phyloP scores from a whole-genome alignment of 2,888 invertebrate genomes.

The Cyrtodaria siliqua region DNA sequence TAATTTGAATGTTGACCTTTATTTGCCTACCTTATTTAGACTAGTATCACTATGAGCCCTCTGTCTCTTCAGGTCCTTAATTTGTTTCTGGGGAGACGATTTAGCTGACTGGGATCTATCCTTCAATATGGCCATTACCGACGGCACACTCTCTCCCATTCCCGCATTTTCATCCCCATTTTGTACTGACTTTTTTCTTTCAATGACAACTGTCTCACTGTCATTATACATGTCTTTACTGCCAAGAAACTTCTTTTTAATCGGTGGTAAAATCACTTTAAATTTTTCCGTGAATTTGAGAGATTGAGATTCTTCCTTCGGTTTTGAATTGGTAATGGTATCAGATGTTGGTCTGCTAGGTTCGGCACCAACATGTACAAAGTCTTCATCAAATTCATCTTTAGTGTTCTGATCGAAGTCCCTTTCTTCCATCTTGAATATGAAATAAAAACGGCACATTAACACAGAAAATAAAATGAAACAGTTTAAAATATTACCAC shows the following conservation, averaged over 20 bases:
- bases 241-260: conserved; percentile 40
- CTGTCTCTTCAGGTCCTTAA: conserved; percentile 40
- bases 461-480: too few species aligned
- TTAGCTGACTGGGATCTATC: conserved; percentile 59
- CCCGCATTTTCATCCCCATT: conserved; percentile 1
- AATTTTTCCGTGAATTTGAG: conserved; percentile 10
- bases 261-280: conserved; percentile 21
- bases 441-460: background rate
- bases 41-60: conserved; percentile 72
- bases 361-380: background rate
- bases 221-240: conserved; percentile 17
- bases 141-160: background rate
- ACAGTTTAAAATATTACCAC: too few species aligned
- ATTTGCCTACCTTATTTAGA: conserved; percentile 64
- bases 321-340: background rate
- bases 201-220: background rate
- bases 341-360: background rate
- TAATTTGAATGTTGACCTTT: too few species aligned
- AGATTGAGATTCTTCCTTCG: background rate
- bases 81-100: conserved; percentile 60
- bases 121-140: conserved; percentile 5
- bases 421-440: background rate
- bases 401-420: background rate
- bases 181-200: conserved; percentile 4
- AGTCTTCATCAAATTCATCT: conserved; percentile 12